Base-by-base conservation (phyloP, 2,113 vertebrate species). In the Salminus brasiliensis region DNA sequence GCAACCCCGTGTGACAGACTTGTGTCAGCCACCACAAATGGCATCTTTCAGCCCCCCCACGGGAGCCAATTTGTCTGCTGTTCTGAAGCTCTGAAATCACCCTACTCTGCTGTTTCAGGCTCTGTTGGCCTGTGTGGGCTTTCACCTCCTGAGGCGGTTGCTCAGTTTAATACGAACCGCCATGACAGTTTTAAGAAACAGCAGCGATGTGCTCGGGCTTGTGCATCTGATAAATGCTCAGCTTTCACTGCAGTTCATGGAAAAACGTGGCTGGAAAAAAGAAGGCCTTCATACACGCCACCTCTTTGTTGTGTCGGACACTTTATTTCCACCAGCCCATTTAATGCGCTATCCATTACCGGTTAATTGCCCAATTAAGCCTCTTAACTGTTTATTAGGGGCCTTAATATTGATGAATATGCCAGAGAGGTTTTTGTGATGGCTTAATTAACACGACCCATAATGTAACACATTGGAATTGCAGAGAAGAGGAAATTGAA, bases 11-110 rank as follows among this genome's bases (percentile, higher is more conserved):
- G 39, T 74, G 57, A 47, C 39, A 34, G 72, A 63, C 36, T 18
- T 10, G 12, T 74, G 39, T 74, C 72, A 74, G 60, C 36, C 11
- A n/a, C 72, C 27, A 18, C 39, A 73, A 39, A 43, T 39, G 52
- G 11, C 34, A 74, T 12, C 15, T 3, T 16, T 29, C 23, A 15
- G 34, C 43, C 55, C 18, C 72, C 72, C 72, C n/a, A 63, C 18
- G 41, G 57, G 72, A 74, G 41, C 72, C 72, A 63, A 74, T 74
- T 74, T 74, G 57, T 74, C 72, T n/a, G 29, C 21, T 43, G 41
- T 27, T 63, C 41, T n/a, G 45, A 62, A 41, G 39, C 41, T 30
- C 16, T 7, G n/a, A 43, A 74, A 57, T n/a, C 18, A n/a, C 62
- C 18, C 39, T 3, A 39, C 62, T 39, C 32, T n/a, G 36, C 62